These are phyloP conservation scores for Mixornis gularis DNA, from an alignment of 2,113 vertebrate genomes.

Conservation along the genomic window DNA sequence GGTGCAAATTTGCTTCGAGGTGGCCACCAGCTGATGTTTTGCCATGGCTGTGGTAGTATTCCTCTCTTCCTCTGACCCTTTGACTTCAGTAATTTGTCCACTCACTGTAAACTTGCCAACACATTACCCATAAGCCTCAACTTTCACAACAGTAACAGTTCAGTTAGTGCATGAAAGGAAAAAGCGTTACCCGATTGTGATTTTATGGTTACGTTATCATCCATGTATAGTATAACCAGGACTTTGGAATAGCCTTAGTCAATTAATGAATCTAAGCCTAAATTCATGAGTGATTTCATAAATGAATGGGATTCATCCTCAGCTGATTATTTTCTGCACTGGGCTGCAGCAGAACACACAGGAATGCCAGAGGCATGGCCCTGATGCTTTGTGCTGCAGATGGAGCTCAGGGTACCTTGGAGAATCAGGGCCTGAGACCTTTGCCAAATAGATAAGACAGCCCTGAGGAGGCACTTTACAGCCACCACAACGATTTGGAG, in stretches of 20 bases:
- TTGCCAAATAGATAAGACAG: background rate
- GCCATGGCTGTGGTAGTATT: background rate
- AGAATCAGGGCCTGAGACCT: background rate
- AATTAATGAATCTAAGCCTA: background rate
- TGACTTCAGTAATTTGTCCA: background rate
- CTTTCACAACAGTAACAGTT: background rate
- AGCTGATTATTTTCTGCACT: background rate
- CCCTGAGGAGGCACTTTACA: background rate
- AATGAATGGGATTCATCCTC: background rate
- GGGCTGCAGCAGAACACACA: background rate
- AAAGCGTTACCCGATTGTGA: background rate
- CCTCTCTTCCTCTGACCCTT: background rate
- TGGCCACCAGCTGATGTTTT: background rate
- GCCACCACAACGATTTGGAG: background rate
- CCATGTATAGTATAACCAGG: background rate
- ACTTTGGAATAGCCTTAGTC: background rate
- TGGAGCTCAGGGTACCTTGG: background rate
- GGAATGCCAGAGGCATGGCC: background rate
- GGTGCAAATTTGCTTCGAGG: background rate
- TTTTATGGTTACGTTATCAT: background rate
- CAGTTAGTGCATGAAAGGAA: background rate
- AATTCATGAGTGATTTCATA: background rate
- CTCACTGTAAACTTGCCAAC: background rate
- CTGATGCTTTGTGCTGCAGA: background rate
- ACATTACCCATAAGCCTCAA: background rate